Conservation (phyloP, 1,140 invertebrate species). For the Brachionus rotundiformis region DNA sequence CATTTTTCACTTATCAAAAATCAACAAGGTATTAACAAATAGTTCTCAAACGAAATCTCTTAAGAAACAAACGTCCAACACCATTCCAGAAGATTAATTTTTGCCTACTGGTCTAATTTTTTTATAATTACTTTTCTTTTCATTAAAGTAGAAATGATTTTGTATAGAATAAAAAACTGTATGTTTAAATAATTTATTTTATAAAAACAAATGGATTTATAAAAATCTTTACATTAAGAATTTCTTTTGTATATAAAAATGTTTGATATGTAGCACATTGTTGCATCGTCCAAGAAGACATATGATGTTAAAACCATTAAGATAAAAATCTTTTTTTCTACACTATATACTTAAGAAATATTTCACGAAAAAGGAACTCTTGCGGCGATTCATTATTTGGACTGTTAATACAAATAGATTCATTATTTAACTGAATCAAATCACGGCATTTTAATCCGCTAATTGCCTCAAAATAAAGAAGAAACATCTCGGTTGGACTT, state of each 20-base stretch:
- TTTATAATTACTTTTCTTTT: too few relatives aligned
- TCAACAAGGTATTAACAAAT: neutral
- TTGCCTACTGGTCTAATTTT: too few relatives aligned
- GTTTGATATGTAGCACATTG: neutral
- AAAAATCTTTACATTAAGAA: neutral
- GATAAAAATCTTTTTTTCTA: neutral
- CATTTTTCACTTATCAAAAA: neutral
- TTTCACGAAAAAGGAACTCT: slow-evolving; percentile 38
- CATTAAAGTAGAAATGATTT: too few relatives aligned
- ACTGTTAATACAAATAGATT: slow-evolving; percentile 25
- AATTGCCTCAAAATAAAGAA: slow-evolving; percentile 46
- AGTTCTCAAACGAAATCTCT: neutral
- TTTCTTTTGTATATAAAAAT: neutral
- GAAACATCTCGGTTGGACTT: slow-evolving; percentile 42
- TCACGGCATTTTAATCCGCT: slow-evolving; percentile 44
- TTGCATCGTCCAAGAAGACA: neutral
- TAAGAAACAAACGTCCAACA: neutral
- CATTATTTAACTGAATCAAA: slow-evolving; percentile 39
- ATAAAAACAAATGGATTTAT: slow-evolving; percentile 7
- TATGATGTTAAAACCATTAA: neutral
- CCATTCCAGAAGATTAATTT: neutral
- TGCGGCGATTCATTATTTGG: slow-evolving; percentile 28
- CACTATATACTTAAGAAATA: slow-evolving; percentile 32
- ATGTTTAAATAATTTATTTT: neutral
- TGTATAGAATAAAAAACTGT: neutral